Conservation (phyloP, 2,888 invertebrate species). For the Ceriagrion tenellum region DNA sequence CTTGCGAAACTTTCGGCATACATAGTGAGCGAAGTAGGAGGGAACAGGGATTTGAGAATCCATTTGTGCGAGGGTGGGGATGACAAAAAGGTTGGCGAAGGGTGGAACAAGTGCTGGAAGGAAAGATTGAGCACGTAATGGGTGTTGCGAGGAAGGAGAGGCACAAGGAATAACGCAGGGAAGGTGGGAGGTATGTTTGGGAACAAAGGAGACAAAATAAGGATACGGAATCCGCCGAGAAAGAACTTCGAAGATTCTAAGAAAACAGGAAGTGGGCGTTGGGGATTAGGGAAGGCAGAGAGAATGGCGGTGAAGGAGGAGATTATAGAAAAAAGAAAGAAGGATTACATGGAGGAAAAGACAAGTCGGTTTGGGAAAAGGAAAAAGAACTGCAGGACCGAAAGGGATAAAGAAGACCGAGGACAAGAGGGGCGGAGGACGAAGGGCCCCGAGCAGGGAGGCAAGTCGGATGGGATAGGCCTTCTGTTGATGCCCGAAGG, state of each 20-base stretch:
- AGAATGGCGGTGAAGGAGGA: background rate
- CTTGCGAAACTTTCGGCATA: background rate
- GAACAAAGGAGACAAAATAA: background rate
- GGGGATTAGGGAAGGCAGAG: background rate
- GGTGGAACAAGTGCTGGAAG: background rate
- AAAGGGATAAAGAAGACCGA: background rate
- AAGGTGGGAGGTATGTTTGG: background rate
- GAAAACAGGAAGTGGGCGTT: slow-evolving; percentile 5
- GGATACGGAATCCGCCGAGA: background rate
- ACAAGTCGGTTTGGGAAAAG: background rate
- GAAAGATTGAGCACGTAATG: too few relatives aligned
- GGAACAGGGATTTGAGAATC: background rate
- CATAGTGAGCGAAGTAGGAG: background rate
- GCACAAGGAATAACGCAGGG: background rate
- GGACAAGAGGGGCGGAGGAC: background rate
- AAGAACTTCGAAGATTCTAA: background rate
- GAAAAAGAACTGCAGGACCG: background rate
- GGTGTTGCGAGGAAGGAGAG: background rate
- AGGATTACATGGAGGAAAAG: background rate
- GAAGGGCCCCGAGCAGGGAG: background rate
- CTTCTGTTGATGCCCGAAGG: background rate
- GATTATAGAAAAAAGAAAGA: background rate
- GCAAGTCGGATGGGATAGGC: background rate
- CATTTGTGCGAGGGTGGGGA: background rate
- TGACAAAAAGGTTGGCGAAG: background rate